These are phyloP conservation scores for Radopholus similis DNA, from an alignment of 1,140 invertebrate species.

Conservation along the genomic window DNA sequence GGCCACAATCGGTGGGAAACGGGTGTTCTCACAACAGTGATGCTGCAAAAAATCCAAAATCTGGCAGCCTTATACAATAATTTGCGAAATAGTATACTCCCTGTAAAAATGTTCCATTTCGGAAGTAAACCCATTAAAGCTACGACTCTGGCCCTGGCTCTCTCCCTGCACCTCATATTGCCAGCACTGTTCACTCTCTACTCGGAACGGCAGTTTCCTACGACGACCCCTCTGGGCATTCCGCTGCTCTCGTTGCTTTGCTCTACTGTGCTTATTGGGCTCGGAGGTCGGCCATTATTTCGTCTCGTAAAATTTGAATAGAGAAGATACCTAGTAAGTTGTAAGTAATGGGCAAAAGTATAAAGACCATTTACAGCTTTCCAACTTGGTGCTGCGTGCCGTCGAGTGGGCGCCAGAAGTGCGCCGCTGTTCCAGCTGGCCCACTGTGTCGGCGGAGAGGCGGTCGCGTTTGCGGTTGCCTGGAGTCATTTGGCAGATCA, in stretches of 20 bases:
- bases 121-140: no score
- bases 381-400: conserved; percentile 17
- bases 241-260: background rate
- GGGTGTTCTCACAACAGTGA: background rate
- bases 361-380: conserved; percentile 18
- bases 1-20: conserved; percentile 25
- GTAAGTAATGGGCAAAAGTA: conserved; percentile 1
- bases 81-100: background rate
- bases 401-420: conserved; percentile 25
- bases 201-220: background rate
- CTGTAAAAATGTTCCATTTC: background rate
- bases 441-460: conserved; percentile 14
- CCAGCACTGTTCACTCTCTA: conserved; percentile 24
- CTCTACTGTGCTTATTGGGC: background rate
- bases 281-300: background rate
- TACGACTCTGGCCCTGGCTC: conserved; percentile 11
- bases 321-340: conserved; percentile 8
- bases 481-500: conserved; percentile 32
- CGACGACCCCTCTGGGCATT: conserved; percentile 6
- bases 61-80: no score
- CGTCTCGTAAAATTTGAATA: conserved; percentile 7
- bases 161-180: conserved; percentile 24
- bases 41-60: conserved; percentile 4
- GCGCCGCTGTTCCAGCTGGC: conserved; percentile 32
- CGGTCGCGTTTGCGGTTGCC: conserved; percentile 26